These are phyloP conservation scores for Scomberomorus guttatus DNA, from an alignment of 2,797 vertebrate genomes.

Conservation along the genomic window DNA sequence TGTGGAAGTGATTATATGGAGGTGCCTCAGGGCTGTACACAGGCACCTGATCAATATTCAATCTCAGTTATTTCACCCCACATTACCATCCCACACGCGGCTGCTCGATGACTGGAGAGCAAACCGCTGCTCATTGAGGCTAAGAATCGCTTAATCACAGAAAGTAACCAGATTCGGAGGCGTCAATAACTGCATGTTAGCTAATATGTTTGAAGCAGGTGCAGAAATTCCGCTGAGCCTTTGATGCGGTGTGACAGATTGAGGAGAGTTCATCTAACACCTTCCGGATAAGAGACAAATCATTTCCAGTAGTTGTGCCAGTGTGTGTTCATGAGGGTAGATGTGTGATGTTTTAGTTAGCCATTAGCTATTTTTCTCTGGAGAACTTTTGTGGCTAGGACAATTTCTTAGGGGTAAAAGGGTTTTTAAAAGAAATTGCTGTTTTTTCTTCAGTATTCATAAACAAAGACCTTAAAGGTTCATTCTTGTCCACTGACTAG, in stretches of 20 bases:
- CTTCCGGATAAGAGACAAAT: conserved; percentile 38
- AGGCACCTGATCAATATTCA: conserved; percentile 81
- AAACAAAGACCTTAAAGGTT: too few species aligned
- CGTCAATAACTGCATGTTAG: conserved; percentile 54
- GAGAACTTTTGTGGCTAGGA: not conserved
- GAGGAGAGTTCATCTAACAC: conserved; percentile 33
- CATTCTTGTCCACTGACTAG: too few species aligned
- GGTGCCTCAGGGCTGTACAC: conserved; percentile 64
- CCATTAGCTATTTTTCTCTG: not conserved
- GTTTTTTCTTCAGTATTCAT: too few species aligned
- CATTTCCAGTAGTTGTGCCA: conserved; percentile 18
- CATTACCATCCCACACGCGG: conserved; percentile 63
- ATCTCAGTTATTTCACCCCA: conserved; percentile 74
- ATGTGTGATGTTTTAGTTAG: conserved; percentile 17
- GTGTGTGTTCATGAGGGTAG: conserved; percentile 7
- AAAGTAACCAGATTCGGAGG: conserved; percentile 60
- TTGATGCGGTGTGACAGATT: conserved; percentile 44
- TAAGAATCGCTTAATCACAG: conserved; percentile 69
- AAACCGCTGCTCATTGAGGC: conserved; percentile 29
- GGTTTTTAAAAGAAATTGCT: not conserved
- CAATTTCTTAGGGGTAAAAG: not conserved
- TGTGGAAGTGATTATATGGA: conserved; percentile 70
- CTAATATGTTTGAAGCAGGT: conserved; percentile 45
- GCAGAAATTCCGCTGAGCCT: conserved; percentile 31
- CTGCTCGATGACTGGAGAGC: conserved; percentile 57